Percentiles rank a stretch among this genome's conserved stretches.
These are phyloP conservation scores for Stichodactyla helianthus DNA, from an alignment of 64 coral and sea anemone genomes.

Conservation along the genomic window DNA sequence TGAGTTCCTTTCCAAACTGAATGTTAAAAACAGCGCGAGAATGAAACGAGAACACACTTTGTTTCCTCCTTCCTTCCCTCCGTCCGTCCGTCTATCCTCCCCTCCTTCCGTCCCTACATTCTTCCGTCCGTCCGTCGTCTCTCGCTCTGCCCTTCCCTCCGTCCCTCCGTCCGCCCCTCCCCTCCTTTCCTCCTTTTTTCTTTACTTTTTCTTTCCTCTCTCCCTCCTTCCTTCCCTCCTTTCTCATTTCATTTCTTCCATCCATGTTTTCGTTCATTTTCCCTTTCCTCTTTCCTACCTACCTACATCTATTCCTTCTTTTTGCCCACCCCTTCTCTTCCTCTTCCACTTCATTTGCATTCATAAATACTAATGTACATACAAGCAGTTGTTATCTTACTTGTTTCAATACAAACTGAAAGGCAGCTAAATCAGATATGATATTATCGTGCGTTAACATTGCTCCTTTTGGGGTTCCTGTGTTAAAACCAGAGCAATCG, in stretches of 20 bases:
- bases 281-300: too few relatives aligned
- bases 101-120: not conserved
- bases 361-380: not conserved
- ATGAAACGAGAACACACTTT: not conserved
- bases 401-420: constrained; percentile 5
- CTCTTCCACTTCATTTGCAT: not conserved
- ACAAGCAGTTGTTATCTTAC: not conserved
- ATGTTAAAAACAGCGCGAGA: not conserved
- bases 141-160: not conserved
- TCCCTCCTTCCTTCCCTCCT: too few relatives aligned
- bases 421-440: constrained; percentile 51
- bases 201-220: too few relatives aligned
- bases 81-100: not conserved
- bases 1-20: constrained; percentile 14
- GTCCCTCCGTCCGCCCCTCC: not conserved
- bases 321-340: too few relatives aligned
- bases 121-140: not conserved
- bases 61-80: not conserved
- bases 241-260: not conserved
- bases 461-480: constrained; percentile 87
- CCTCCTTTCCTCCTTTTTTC: too few relatives aligned
- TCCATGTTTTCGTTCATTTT: not conserved
- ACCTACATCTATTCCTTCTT: too few relatives aligned
- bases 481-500: not conserved
- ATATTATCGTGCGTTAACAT: constrained; percentile 84